Conservation (phyloP, 30 jellyfish, hydroid and myxozoan species). For the Chironex yamaguchii region DNA sequence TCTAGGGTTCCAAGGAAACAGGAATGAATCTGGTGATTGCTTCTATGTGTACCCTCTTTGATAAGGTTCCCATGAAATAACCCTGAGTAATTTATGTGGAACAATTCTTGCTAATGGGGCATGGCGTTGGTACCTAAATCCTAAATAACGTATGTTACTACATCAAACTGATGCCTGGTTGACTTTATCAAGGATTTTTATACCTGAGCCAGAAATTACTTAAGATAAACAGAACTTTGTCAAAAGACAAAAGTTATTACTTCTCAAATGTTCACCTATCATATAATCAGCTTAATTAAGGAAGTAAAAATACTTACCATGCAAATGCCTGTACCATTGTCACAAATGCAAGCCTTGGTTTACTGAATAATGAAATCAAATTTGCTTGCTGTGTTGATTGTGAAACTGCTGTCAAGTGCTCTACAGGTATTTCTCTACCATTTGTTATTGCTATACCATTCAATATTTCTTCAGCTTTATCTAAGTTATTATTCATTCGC, state of each 20-base stretch:
- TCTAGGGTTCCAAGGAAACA: too few species aligned
- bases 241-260: not conserved
- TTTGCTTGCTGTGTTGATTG: not conserved
- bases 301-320: constrained; percentile 77
- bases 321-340: constrained; percentile 65
- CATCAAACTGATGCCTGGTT: too few species aligned
- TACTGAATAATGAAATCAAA: constrained; percentile 42
- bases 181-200: not conserved
- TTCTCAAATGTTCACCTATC: not conserved
- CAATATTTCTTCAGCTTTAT: constrained; percentile 70
- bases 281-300: not conserved
- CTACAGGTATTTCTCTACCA: constrained; percentile 41
- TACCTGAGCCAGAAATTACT: not conserved
- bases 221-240: too few species aligned
- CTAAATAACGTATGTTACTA: too few species aligned
- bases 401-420: not conserved
- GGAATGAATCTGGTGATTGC: too few species aligned
- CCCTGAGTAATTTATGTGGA: too few species aligned
- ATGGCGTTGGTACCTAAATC: too few species aligned
- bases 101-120: too few species aligned
- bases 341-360: constrained; percentile 25
- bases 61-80: too few species aligned
- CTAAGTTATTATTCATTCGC: constrained; percentile 71
- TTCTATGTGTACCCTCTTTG: too few species aligned
- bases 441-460: constrained; percentile 62